phyloP scores from a whole-genome alignment of 2,797 vertebrate genomes.

The Margarornis squamiger region DNA sequence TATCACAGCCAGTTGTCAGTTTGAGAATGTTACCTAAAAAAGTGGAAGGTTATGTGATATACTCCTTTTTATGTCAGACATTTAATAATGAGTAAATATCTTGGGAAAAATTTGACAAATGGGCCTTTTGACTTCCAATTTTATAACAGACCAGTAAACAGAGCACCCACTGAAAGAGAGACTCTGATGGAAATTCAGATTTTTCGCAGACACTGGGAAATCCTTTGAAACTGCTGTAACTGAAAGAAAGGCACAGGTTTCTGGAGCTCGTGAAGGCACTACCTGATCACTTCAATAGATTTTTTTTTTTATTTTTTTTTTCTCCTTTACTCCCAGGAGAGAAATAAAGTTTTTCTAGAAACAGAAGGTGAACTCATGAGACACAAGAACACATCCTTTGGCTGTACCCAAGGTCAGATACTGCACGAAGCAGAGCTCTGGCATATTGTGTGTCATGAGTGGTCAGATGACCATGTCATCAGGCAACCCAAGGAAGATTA shows the following conservation, averaged over 20 bases:
- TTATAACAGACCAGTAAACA: not conserved
- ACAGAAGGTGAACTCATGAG: not conserved
- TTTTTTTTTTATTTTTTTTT: no score
- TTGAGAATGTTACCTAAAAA: not conserved
- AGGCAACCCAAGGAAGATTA: not conserved
- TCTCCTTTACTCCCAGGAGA: not conserved
- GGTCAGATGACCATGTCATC: not conserved
- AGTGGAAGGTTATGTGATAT: not conserved
- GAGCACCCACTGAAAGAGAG: not conserved
- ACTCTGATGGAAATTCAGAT: not conserved
- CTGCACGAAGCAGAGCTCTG: not conserved
- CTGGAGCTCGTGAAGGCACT: not conserved
- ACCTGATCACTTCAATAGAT: not conserved
- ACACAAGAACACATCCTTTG: not conserved
- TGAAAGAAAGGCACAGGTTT: not conserved
- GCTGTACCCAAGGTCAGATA: not conserved
- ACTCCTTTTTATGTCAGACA: not conserved
- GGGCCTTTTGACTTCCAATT: not conserved
- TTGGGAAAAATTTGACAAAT: not conserved
- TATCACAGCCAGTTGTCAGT: not conserved
- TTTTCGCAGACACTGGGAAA: not conserved
- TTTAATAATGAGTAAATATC: not conserved
- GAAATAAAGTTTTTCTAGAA: not conserved
- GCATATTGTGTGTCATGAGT: not conserved
- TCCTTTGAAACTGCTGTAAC: not conserved